Percentiles rank a stretch among this genome's conserved stretches.
Evolutionary conservation across 2,888 invertebrate genomes (phyloP).

Genomic region (Cordilura impudica): DNA sequence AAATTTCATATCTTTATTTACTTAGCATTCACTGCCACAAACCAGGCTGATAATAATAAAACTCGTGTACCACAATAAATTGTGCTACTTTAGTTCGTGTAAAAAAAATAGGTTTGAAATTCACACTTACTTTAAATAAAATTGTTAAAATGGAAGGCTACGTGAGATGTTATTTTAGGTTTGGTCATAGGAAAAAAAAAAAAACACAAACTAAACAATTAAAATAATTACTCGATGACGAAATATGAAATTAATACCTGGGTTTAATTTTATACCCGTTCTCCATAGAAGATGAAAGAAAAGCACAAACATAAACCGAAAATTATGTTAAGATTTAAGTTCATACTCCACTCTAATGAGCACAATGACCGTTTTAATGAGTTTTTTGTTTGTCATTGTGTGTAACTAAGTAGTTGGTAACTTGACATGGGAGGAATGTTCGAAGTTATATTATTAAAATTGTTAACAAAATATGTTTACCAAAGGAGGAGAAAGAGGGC

Average conservation of each 20-base stretch:
- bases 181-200: not conserved
- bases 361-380: constrained; percentile 23
- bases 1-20: too few relatives aligned
- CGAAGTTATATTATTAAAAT: too few relatives aligned
- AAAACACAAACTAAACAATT: constrained; percentile 17
- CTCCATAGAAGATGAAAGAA: not conserved
- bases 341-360: not conserved
- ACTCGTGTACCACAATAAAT: too few relatives aligned
- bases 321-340: not conserved
- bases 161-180: not conserved
- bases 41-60: too few relatives aligned
- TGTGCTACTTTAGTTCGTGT: not conserved
- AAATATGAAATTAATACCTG: constrained; percentile 39
- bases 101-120: not conserved
- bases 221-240: constrained; percentile 33
- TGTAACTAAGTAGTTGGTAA: not conserved
- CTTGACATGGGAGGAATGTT: too few relatives aligned
- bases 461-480: too few relatives aligned
- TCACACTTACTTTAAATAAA: not conserved
- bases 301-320: not conserved
- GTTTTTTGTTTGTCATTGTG: not conserved
- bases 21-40: too few relatives aligned
- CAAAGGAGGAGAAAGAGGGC: too few relatives aligned
- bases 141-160: not conserved
- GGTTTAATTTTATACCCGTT: constrained; percentile 5